Evolutionary conservation across 2,888 invertebrate genomes (phyloP).

Genomic region (Acronicta aceris): DNA sequence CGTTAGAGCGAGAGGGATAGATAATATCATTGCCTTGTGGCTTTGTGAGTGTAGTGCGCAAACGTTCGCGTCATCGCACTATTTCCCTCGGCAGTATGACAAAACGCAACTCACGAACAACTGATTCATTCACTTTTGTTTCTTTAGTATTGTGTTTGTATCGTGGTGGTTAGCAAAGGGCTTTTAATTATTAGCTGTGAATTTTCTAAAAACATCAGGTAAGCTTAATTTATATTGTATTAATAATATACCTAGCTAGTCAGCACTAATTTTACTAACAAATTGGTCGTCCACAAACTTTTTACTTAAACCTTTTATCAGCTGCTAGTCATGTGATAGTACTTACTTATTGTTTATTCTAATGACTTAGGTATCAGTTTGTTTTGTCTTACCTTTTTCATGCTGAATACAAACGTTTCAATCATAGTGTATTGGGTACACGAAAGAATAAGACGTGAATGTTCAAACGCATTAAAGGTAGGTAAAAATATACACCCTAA

Average conservation of each 20-base stretch:
- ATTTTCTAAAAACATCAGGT: constrained; percentile 53
- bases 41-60: constrained; percentile 58
- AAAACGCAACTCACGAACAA: constrained; percentile 53
- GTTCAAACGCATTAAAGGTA: no score
- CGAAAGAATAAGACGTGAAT: no score
- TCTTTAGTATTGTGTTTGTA: constrained; percentile 49
- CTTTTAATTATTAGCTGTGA: no score
- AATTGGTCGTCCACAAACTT: constrained; percentile 67
- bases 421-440: no score
- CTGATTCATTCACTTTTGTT: constrained; percentile 58
- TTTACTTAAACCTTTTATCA: constrained; percentile 27
- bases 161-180: constrained; percentile 33
- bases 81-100: constrained; percentile 66
- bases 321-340: constrained; percentile 41
- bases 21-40: constrained; percentile 18
- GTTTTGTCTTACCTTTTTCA: no score
- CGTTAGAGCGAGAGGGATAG: constrained; percentile 40
- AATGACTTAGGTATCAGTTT: background rate
- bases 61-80: constrained; percentile 65
- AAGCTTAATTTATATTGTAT: constrained; percentile 25
- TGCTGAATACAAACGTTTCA: no score
- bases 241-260: constrained; percentile 4
- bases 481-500: no score
- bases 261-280: constrained; percentile 48
- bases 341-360: constrained; percentile 24